phyloP scores from a whole-genome alignment of 1,140 invertebrate species.

The Melitaea cinxia region DNA sequence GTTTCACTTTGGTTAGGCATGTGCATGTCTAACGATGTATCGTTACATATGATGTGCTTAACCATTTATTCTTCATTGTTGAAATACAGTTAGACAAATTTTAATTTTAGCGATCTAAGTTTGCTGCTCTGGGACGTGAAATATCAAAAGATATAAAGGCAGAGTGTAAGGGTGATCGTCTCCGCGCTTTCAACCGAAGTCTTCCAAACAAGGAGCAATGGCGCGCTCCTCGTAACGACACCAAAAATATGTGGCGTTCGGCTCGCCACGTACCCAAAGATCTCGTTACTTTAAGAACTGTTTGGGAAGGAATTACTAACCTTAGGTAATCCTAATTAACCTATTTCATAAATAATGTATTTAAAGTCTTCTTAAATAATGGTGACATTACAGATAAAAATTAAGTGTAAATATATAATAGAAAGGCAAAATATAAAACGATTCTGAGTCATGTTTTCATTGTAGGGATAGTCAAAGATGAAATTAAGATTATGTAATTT shows the following conservation, averaged over 20 bases:
- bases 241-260: conserved; percentile 77
- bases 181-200: conserved; percentile 76
- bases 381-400: no score
- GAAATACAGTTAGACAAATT: neutral
- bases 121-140: conserved; percentile 60
- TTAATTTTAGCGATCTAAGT: conserved; percentile 54
- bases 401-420: no score
- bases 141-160: conserved; percentile 69
- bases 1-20: no score
- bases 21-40: no score
- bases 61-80: no score
- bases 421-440: no score
- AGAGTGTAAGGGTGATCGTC: conserved; percentile 48
- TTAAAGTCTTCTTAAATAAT: no score
- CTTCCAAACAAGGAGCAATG: conserved; percentile 77
- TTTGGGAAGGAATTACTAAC: conserved; percentile 84
- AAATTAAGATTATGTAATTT: no score
- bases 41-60: no score
- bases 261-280: conserved; percentile 80
- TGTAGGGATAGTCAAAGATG: no score
- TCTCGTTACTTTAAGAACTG: conserved; percentile 82
- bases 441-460: no score
- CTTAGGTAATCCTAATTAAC: conserved; percentile 66
- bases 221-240: conserved; percentile 77
- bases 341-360: no score